Conservation (phyloP, 1,140 invertebrate species). For the Aethina tumida region DNA sequence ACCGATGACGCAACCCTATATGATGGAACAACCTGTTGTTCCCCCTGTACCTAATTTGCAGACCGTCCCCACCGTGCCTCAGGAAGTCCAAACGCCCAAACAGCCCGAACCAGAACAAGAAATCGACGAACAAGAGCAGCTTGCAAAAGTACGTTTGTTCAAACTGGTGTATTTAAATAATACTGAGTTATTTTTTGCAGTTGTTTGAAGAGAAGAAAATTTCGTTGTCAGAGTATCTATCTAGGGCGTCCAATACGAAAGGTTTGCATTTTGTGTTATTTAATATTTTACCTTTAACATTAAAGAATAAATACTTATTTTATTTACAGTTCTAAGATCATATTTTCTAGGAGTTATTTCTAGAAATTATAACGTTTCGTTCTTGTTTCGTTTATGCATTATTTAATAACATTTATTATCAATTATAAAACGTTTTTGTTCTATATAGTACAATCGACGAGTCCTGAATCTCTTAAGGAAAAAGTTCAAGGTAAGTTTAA, state of each 20-base stretch:
- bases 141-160: neutral
- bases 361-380: neutral
- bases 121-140: slow-evolving; percentile 15
- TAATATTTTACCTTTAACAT: slow-evolving; percentile 2
- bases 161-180: neutral
- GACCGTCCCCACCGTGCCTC: neutral
- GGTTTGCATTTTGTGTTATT: slow-evolving; percentile 11
- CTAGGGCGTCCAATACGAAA: slow-evolving; percentile 19
- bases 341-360: neutral
- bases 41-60: too few relatives aligned
- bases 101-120: slow-evolving; percentile 3
- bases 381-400: neutral
- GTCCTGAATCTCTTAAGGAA: slow-evolving; percentile 16
- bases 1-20: too few relatives aligned
- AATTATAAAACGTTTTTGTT: slow-evolving; percentile 8
- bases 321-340: neutral
- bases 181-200: slow-evolving; percentile 14
- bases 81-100: neutral
- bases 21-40: too few relatives aligned
- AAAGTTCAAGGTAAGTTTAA: slow-evolving; percentile 23
- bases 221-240: slow-evolving; percentile 19
- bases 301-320: neutral
- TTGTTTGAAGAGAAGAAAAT: slow-evolving; percentile 18
- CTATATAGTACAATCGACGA: slow-evolving; percentile 15
- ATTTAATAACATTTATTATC: neutral